Base-by-base conservation (phyloP, 1,140 invertebrate species). In the Drosophila parabipectinata region DNA sequence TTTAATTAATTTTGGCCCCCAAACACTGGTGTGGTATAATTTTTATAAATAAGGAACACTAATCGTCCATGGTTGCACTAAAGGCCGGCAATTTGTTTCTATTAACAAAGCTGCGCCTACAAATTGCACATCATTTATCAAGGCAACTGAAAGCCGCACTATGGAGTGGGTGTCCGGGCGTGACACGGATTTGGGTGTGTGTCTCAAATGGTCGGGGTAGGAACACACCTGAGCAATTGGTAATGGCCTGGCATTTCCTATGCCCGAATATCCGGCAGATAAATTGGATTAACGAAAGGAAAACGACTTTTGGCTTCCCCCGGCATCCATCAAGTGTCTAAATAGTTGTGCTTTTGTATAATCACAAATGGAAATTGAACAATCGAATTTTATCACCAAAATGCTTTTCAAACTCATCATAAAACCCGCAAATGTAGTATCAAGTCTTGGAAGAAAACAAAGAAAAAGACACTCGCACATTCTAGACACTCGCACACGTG, bases 41-140 rank as follows among this genome's bases (percentile, higher is more conserved):
- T 87, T 87, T 87, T 87, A 78, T 88, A 87, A 88, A 87, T 87
- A 87, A 67, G 79, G 62, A 77, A 71, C 79, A 82, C 82, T 87
- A 88, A 87, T 87, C 81, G 83, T 34, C 34, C 52, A 51, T 15
- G 48, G 48, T 34, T 61, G 37, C 56, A 66, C 53, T 58, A 73
- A 53, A 79, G 66, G 41, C 69, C 75, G 72, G 85, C 83, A 88
- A 87, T 87, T 87, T 87, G 83, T 87, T 87, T 87, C 83, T 87
- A 87, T 87, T 87, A 88, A 87, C 83, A 71, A 78, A 78, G 82
- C 83, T 76, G 83, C 82, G 82, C 82, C 82, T 85, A 87, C 82
- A 87, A 85, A 85, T 85, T 72, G 71, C 55, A 53, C 73, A 82
- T 87, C 82, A 85, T 85, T 85, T 85, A 87, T 85, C 82, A 85